Conservation (phyloP, 2,113 vertebrate species). For the Chloropsis hardwickii region DNA sequence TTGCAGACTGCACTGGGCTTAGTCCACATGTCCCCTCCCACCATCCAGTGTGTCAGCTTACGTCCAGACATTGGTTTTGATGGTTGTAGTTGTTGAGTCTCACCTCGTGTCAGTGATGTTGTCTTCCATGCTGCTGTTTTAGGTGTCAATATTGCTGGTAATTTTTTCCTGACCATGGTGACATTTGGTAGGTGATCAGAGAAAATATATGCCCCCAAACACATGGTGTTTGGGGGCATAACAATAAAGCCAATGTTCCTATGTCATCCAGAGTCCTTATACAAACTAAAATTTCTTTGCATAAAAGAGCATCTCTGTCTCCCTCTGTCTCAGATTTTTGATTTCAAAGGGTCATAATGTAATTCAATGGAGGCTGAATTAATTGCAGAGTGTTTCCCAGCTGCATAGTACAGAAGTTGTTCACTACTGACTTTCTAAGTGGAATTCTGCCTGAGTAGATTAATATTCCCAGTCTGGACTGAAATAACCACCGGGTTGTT, state of each 20-base stretch:
- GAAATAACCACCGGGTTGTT: not conserved
- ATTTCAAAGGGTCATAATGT: not conserved
- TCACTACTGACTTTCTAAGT: not conserved
- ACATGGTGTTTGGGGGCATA: too few relatives aligned
- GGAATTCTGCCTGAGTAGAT: not conserved
- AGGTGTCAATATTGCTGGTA: not conserved
- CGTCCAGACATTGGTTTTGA: not conserved
- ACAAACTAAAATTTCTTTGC: not conserved
- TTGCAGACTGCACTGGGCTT: not conserved
- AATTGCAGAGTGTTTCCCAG: not conserved
- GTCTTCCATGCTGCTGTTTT: rapidly evolving
- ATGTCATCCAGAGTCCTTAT: not conserved
- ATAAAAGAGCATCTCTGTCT: not conserved
- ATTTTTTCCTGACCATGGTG: not conserved
- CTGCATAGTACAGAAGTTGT: not conserved
- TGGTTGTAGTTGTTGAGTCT: not conserved
- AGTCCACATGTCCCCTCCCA: not conserved
- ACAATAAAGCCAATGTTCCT: not conserved
- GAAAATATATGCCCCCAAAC: not conserved
- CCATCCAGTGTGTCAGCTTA: not conserved
- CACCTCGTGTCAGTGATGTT: not conserved
- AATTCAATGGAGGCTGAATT: not conserved
- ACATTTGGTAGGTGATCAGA: rapidly evolving
- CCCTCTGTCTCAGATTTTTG: not conserved
- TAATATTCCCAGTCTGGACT: not conserved